Evolutionary conservation across 2,888 invertebrate species (phyloP).

Genomic region (Alentia gelatinosa): DNA sequence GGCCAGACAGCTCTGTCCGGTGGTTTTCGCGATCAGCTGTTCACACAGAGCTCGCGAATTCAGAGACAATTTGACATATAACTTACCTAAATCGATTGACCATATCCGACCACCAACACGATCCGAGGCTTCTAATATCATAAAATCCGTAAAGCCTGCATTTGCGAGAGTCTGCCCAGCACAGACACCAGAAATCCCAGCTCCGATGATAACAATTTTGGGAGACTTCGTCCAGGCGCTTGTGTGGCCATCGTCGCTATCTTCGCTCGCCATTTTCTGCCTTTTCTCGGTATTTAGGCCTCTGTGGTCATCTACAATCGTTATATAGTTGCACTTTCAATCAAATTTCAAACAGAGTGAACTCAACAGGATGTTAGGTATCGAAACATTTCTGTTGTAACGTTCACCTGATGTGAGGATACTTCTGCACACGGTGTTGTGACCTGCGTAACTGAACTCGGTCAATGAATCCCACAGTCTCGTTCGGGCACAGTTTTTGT

Average conservation of each 20-base stretch:
- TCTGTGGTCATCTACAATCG: not conserved
- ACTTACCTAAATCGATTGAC: conserved; percentile 73
- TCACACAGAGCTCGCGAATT: not conserved
- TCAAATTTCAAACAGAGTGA: not conserved
- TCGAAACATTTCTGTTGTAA: not conserved
- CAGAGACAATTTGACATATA: not conserved
- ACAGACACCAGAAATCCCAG: conserved; percentile 78
- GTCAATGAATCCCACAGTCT: not conserved
- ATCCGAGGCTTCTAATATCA: conserved; percentile 77
- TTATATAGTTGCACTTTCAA: too few species aligned
- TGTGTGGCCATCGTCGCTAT: conserved; percentile 56
- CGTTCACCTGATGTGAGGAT: not conserved
- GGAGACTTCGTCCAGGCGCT: conserved; percentile 60
- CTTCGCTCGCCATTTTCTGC: conserved; percentile 55
- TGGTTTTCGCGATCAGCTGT: conserved; percentile 19
- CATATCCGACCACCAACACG: conserved; percentile 78
- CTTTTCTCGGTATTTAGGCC: not conserved
- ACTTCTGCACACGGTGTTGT: too few species aligned
- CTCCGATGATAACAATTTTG: conserved; percentile 77
- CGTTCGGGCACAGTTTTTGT: not conserved
- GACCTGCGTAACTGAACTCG: not conserved
- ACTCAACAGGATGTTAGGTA: not conserved
- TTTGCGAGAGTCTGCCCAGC: conserved; percentile 73
- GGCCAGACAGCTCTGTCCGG: not conserved
- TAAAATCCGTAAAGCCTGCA: conserved; percentile 76